Base-by-base conservation (phyloP, 2,888 invertebrate species). In the Mesorhabditis spiculigera region DNA sequence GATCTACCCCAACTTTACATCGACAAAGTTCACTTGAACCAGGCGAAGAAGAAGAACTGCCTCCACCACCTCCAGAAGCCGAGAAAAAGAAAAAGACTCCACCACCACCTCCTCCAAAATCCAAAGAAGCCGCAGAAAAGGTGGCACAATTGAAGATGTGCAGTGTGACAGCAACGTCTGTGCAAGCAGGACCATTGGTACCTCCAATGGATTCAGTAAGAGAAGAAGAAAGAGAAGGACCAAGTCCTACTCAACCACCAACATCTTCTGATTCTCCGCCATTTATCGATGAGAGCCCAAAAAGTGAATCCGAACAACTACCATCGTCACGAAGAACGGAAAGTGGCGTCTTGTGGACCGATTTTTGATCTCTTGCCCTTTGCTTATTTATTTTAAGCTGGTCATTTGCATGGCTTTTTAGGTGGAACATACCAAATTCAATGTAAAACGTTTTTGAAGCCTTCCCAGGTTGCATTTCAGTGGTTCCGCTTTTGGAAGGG, bases 281-380 rank as follows among this genome's bases (percentile, higher is more conserved):
- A 1, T 81, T 76, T 73, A 81, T 81, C 66, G 81, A 81, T 65
- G 81, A 81, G 13, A 76, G 76, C 4, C 78, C 81, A 1, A 78
- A 78, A 43, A 70, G 67, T 16, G 44, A 45, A 28, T 28, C 28
- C 44, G 28, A 50, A 42, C 50, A 43, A 28, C 10, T 13, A 43
- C 69, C 70, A 45, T 42, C 67, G 43, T 70, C 73, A 2, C 64
- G 63, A 28, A 71, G 71, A 62, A 74, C 74, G 13, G 72, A 71
- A 16, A 70, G 71, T 43, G 71, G 70, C 58, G 61, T 77, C 44
- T 62, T 73, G 8, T 76, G 73, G 70, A 73, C 76, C 8, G 74
- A 79, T 65, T 79, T 76, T 65, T 78, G 71, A 75, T 45, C 45
- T 67, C 28, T 43, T 66, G 4, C 43, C 28, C 45, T 8, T 67